Evolutionary conservation across 2,888 invertebrate genomes (phyloP).

Genomic region (Blastobasis lacticolella): DNA sequence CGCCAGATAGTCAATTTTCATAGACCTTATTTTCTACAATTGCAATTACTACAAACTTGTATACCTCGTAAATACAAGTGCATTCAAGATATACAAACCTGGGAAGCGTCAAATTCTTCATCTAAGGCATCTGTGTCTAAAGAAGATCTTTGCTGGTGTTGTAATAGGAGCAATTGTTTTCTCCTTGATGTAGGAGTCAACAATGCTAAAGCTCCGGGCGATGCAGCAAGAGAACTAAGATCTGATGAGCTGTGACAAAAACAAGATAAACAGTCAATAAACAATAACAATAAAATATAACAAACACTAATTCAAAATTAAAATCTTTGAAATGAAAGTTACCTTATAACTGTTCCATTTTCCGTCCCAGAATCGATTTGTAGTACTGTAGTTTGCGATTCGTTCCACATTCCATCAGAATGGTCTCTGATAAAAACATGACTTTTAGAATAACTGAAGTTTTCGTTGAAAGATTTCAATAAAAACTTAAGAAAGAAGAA

Average conservation of each 20-base stretch:
- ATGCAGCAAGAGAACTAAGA: constrained; percentile 67
- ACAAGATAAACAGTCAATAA: background rate
- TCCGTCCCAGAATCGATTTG: constrained; percentile 82
- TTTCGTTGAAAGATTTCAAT: no score
- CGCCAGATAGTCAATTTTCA: background rate
- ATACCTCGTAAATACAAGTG: background rate
- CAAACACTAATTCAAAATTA: background rate
- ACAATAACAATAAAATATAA: background rate
- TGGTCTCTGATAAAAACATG: constrained; percentile 75
- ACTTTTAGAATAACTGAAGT: no score
- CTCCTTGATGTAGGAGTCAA: constrained; percentile 86
- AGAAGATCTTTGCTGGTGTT: constrained; percentile 90
- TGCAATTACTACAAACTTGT: background rate
- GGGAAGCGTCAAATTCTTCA: constrained; percentile 79
- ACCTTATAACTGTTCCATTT: constrained; percentile 76
- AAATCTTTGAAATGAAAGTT: constrained; percentile 6
- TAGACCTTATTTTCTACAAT: no score
- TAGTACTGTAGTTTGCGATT: constrained; percentile 89
- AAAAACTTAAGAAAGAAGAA: no score
- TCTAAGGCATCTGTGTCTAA: constrained; percentile 89
- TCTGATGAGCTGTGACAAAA: constrained; percentile 55
- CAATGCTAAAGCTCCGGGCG: constrained; percentile 73
- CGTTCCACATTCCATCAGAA: constrained; percentile 92
- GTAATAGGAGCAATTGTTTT: constrained; percentile 83
- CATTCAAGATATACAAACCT: constrained; percentile 40